Conservation (phyloP, 2,888 invertebrate genomes). For the Perizoma flavofasciatum region DNA sequence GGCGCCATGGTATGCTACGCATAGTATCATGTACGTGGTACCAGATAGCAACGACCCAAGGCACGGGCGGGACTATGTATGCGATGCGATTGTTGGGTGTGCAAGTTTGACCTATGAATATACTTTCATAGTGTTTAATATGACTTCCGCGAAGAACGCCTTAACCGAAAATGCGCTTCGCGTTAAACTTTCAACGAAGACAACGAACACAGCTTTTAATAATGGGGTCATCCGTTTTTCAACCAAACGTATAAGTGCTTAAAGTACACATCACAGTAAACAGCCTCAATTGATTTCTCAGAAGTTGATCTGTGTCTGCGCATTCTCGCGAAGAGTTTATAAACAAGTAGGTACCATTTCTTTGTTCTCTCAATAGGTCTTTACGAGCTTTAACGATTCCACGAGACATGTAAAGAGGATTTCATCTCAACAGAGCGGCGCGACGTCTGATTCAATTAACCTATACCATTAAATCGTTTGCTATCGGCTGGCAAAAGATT, state of each 20-base stretch:
- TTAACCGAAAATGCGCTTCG: no score
- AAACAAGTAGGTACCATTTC: slow-evolving; percentile 26
- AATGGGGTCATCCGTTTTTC: slow-evolving; percentile 6
- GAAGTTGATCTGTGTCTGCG: slow-evolving; percentile 25
- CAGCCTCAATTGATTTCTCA: slow-evolving; percentile 28
- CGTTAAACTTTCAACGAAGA: background rate
- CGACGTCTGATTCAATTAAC: slow-evolving; percentile 1
- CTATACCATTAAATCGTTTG: no score
- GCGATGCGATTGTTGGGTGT: no score
- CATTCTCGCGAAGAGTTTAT: slow-evolving; percentile 22
- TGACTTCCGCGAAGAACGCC: no score
- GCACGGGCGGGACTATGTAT: no score
- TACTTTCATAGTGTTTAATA: no score
- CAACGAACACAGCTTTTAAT: slow-evolving; percentile 6
- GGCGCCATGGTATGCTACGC: no score
- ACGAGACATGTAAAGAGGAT: slow-evolving; percentile 10
- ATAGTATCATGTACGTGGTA: no score
- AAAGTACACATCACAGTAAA: slow-evolving; percentile 10
- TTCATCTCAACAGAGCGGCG: slow-evolving; percentile 8
- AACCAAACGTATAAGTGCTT: slow-evolving; percentile 2
- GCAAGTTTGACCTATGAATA: no score
- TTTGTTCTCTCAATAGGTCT: slow-evolving; percentile 30
- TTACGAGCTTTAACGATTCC: slow-evolving; percentile 25
- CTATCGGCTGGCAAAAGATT: no score
- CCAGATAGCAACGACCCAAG: no score